These are phyloP conservation scores for Oreochromis grahami DNA, from an alignment of 2,797 vertebrate species.

Conservation along the genomic window DNA sequence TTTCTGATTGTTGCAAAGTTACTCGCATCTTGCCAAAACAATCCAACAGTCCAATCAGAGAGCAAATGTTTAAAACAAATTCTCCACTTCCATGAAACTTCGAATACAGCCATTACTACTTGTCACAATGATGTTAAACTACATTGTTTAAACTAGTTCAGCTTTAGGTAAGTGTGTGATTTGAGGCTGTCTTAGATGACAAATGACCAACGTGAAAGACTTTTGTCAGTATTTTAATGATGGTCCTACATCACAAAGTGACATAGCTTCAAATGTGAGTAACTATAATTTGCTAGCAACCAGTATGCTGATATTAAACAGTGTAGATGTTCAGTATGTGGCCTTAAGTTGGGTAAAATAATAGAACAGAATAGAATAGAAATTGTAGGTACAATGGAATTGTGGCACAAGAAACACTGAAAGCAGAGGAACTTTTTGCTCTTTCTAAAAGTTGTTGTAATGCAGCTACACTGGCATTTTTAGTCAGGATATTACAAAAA, in stretches of 20 bases:
- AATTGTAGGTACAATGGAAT: not conserved
- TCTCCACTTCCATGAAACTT: not conserved
- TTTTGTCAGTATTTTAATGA: not conserved
- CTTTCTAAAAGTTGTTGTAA: not conserved
- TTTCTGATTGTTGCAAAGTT: not conserved
- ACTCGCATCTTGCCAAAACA: not conserved
- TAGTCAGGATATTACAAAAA: not conserved
- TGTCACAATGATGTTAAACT: not conserved
- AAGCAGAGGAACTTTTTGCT: not conserved
- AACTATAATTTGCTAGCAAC: not conserved
- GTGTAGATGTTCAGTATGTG: not conserved
- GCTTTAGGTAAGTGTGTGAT: not conserved
- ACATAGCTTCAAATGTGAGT: not conserved
- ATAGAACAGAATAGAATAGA: not conserved
- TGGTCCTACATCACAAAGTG: not conserved
- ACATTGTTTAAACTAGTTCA: fast-evolving
- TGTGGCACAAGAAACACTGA: not conserved
- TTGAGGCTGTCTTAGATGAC: not conserved
- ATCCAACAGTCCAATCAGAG: fast-evolving
- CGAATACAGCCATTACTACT: fast-evolving
- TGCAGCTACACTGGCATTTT: not conserved
- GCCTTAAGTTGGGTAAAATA: not conserved
- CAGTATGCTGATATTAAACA: not conserved
- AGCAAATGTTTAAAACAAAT: not conserved
- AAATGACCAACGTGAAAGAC: not conserved